Evolutionary conservation across 2,797 vertebrate species (phyloP).

Genomic region (Capromys pilorides): DNA sequence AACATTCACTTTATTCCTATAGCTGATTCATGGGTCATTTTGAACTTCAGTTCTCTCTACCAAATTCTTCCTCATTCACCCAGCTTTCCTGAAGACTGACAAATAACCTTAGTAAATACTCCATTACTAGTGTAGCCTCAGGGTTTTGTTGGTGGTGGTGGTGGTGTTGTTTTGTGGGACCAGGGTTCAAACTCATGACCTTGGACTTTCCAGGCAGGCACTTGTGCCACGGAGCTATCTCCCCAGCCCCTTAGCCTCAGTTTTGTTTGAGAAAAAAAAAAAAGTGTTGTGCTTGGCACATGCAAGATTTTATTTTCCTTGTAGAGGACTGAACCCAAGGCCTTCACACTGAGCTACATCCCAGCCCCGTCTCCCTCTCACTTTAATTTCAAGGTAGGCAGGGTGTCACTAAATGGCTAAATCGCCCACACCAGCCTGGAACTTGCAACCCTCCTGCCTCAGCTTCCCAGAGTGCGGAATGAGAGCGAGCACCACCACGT

Average conservation of each 20-base stretch:
- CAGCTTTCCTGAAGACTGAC: background rate
- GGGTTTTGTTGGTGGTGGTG: too few relatives aligned
- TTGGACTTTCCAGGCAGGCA: too few relatives aligned
- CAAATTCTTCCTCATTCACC: background rate
- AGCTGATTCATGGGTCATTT: background rate
- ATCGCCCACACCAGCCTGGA: background rate
- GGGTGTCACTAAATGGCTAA: background rate
- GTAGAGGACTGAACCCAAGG: background rate
- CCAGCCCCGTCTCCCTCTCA: too few relatives aligned
- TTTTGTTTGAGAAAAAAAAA: background rate
- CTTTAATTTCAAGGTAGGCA: background rate
- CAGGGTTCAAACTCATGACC: too few relatives aligned
- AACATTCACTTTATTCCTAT: background rate
- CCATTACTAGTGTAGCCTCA: background rate
- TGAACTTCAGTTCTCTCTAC: background rate
- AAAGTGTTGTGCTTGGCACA: background rate
- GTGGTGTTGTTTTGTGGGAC: too few relatives aligned
- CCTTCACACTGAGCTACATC: background rate
- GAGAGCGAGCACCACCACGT: background rate
- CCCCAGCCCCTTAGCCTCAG: too few relatives aligned
- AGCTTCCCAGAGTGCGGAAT: background rate
- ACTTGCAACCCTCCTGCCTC: background rate
- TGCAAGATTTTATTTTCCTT: background rate
- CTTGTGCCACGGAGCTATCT: too few relatives aligned
- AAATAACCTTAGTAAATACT: slow-evolving; percentile 11